phyloP scores from a whole-genome alignment of 2,888 invertebrate species.

The Torymus aiolomorphi region DNA sequence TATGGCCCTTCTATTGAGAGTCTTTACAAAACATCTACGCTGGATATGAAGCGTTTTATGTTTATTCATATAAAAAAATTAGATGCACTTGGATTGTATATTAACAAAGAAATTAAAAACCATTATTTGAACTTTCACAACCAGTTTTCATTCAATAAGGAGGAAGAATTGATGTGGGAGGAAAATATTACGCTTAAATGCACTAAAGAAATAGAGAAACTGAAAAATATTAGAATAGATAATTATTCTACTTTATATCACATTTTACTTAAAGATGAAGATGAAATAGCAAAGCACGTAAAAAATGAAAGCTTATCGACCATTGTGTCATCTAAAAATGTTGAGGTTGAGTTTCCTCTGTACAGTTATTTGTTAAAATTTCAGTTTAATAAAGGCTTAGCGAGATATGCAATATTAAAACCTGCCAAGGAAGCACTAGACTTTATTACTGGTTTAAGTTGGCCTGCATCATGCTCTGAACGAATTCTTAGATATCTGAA shows the following conservation, averaged over 20 bases:
- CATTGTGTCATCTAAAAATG: conserved; percentile 16
- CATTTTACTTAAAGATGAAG: conserved; percentile 39
- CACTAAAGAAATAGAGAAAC: conserved; percentile 27
- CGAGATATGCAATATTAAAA: conserved; percentile 10
- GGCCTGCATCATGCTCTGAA: conserved; percentile 29
- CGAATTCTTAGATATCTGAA: conserved; percentile 17
- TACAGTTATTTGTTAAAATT: conserved; percentile 40
- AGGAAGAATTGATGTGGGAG: background rate
- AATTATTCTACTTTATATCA: conserved; percentile 40
- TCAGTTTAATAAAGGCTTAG: conserved; percentile 34
- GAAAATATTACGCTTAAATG: conserved; percentile 28
- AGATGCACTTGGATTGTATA: conserved; percentile 4
- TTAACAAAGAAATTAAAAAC: background rate
- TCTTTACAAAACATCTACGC: background rate
- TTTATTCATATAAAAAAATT: conserved; percentile 7
- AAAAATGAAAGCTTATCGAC: conserved; percentile 28
- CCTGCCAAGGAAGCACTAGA: conserved; percentile 26
- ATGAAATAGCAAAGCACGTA: conserved; percentile 38
- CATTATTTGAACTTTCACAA: background rate
- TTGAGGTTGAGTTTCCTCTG: conserved; percentile 34
- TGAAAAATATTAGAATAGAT: too few relatives aligned
- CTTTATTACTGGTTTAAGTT: background rate
- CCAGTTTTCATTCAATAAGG: background rate
- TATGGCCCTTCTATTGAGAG: too few relatives aligned
- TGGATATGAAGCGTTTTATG: conserved; percentile 2